A percentile compares a stretch with the other conserved stretches of the same genome.
phyloP scores from a whole-genome alignment of 2,797 vertebrate species.

The Anabacerthia variegaticeps region DNA sequence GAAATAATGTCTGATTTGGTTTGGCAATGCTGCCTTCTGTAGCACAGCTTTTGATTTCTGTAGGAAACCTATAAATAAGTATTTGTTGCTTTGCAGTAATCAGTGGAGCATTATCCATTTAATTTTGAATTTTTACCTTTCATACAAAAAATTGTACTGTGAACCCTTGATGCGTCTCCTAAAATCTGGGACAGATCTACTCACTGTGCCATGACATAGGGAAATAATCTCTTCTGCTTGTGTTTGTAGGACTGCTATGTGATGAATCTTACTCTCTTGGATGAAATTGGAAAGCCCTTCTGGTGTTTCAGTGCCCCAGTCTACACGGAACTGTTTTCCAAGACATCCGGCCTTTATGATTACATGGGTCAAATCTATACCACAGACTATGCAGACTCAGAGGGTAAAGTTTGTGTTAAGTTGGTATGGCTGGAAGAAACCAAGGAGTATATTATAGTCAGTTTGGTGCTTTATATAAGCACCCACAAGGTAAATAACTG shows the following conservation, averaged over 20 bases:
- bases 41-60: neutral
- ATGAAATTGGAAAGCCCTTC: constrained; percentile 83
- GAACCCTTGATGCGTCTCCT: neutral
- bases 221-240: neutral
- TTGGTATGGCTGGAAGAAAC: constrained; percentile 78
- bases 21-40: neutral
- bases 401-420: constrained; percentile 78
- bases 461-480: constrained; percentile 80
- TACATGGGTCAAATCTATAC: constrained; percentile 75
- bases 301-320: constrained; percentile 87
- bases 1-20: neutral
- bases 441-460: constrained; percentile 78
- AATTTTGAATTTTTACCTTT: neutral
- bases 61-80: neutral
- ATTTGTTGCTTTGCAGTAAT: neutral
- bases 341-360: constrained; percentile 51
- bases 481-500: constrained; percentile 82
- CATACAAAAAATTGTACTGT: neutral
- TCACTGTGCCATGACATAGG: neutral
- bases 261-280: constrained; percentile 86
- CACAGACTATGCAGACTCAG: constrained; percentile 76
- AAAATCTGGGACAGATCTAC: neutral
- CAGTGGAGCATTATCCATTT: neutral
- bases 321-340: constrained; percentile 42
- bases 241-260: constrained; percentile 84